A percentile compares a stretch with the other conserved stretches of the same genome.
Evolutionary conservation across 2,888 invertebrate genomes (phyloP).

Genomic region (Eupithecia subfuscata): DNA sequence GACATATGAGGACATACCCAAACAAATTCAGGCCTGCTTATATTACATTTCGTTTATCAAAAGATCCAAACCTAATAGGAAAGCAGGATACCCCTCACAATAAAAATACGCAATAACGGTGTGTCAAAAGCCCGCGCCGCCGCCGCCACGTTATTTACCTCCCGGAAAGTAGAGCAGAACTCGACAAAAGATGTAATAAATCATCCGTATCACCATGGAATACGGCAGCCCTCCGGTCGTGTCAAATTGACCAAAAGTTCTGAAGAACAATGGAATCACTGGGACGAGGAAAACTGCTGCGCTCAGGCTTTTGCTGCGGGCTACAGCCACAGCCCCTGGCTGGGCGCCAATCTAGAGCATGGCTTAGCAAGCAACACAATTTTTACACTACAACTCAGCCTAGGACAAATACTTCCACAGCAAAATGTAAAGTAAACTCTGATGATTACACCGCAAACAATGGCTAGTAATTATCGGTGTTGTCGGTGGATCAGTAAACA

Average conservation of each 20-base stretch:
- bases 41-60: slow-evolving; percentile 8
- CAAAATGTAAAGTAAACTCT: slow-evolving; percentile 39
- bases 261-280: slow-evolving; percentile 59
- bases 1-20: background rate
- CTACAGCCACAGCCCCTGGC: slow-evolving; percentile 56
- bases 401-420: slow-evolving; percentile 41
- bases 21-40: background rate
- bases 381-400: slow-evolving; percentile 14
- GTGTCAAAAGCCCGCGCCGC: slow-evolving; percentile 26
- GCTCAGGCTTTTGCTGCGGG: slow-evolving; percentile 53
- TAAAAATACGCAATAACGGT: slow-evolving; percentile 24
- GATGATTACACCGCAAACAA: slow-evolving; percentile 39
- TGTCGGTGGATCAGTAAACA: slow-evolving; percentile 35
- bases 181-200: slow-evolving; percentile 43
- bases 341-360: slow-evolving; percentile 53
- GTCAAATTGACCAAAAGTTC: slow-evolving; percentile 48
- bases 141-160: slow-evolving; percentile 22
- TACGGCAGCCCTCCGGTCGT: slow-evolving; percentile 44
- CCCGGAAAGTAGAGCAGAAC: slow-evolving; percentile 35
- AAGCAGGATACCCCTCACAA: slow-evolving; percentile 12
- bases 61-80: slow-evolving; percentile 10
- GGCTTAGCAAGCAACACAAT: slow-evolving; percentile 12
- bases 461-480: slow-evolving; percentile 39
- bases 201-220: slow-evolving; percentile 49
- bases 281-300: slow-evolving; percentile 64